Percentiles rank a stretch among this genome's conserved stretches.
These are phyloP conservation scores for Drosophila mimica DNA, from an alignment of 2,888 invertebrate genomes.

Conservation along the genomic window DNA sequence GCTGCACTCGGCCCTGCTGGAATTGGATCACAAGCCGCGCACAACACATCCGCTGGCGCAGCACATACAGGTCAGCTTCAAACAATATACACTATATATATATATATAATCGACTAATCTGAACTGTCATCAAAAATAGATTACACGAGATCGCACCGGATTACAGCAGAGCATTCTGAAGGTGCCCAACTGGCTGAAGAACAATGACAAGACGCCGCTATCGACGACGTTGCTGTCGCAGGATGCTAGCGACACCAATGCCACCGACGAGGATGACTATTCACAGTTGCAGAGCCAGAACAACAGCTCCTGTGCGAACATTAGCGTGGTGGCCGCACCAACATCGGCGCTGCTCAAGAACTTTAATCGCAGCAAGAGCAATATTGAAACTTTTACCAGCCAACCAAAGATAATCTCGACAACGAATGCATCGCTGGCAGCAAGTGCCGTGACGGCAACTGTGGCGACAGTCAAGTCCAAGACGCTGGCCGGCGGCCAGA, in stretches of 20 bases:
- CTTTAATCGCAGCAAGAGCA: conserved; percentile 84
- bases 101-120: not conserved
- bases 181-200: conserved; percentile 87
- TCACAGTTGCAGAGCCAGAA: conserved; percentile 53
- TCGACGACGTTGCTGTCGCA: conserved; percentile 47
- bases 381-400: conserved; percentile 82
- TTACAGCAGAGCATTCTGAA: conserved; percentile 93
- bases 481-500: conserved; percentile 50
- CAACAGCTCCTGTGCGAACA: conserved; percentile 81
- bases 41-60: conserved; percentile 92
- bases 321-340: conserved; percentile 64
- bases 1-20: conserved; percentile 92
- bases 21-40: conserved; percentile 91
- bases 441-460: conserved; percentile 1
- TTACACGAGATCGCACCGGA: conserved; percentile 95
- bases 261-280: conserved; percentile 56
- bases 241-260: conserved; percentile 41
- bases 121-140: conserved; percentile 67
- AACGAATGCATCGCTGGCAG: conserved; percentile 58
- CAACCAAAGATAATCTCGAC: conserved; percentile 80
- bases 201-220: conserved; percentile 77
- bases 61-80: conserved; percentile 89
- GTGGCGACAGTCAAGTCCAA: conserved; percentile 32
- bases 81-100: not conserved
- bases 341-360: conserved; percentile 60